phyloP scores from a whole-genome alignment of 1,140 invertebrate species.

The Telenomus remus region DNA sequence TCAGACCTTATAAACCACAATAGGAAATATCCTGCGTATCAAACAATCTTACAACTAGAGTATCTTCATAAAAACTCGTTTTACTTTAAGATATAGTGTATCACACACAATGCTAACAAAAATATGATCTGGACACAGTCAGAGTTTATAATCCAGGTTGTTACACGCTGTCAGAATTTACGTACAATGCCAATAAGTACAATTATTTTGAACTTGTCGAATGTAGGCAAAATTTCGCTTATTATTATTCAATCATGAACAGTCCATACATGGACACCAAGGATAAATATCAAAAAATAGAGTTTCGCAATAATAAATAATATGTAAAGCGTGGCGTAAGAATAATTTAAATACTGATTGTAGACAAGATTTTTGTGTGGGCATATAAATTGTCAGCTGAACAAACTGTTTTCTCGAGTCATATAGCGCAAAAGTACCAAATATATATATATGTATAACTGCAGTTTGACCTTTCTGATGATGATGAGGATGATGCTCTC shows the following conservation, averaged over 20 bases:
- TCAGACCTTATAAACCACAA: conserved; percentile 10
- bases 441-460: conserved; percentile 34
- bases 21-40: conserved; percentile 21
- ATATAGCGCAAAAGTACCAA: conserved; percentile 8
- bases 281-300: too few relatives aligned
- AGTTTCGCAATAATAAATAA: conserved; percentile 31
- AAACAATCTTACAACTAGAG: conserved; percentile 28
- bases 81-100: conserved; percentile 34
- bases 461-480: conserved; percentile 47
- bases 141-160: conserved; percentile 39
- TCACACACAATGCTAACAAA: conserved; percentile 29
- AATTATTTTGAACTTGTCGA: conserved; percentile 27
- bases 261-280: too few relatives aligned
- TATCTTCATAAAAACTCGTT: conserved; percentile 38
- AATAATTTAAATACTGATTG: conserved; percentile 27
- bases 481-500: conserved; percentile 60
- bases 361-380: conserved; percentile 43
- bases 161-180: conserved; percentile 28
- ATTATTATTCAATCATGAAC: too few relatives aligned
- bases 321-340: conserved; percentile 14
- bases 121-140: conserved; percentile 35
- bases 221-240: too few relatives aligned
- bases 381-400: conserved; percentile 28
- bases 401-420: conserved; percentile 19
- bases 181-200: neutral